A percentile compares a stretch with the other conserved stretches of the same genome.
Evolutionary conservation across 2,888 invertebrate genomes (phyloP).

Genomic region (Hirtodrosophila alboralis): DNA sequence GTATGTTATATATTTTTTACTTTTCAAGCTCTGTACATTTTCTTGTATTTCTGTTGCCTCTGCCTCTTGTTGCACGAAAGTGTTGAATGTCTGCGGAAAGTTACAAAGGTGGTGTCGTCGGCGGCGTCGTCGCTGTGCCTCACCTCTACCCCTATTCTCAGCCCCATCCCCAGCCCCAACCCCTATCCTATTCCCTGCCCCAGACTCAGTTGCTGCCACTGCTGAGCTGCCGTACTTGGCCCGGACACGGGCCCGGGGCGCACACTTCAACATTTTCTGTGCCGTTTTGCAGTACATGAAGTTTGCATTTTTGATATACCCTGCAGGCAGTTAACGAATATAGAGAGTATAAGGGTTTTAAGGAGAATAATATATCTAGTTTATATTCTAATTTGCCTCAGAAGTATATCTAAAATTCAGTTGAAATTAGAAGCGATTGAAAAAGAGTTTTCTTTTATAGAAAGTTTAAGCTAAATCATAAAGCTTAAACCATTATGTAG

Average conservation of each 20-base stretch:
- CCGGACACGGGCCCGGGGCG: conserved; percentile 39
- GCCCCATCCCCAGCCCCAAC: conserved; percentile 6
- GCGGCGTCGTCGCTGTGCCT: conserved; percentile 1
- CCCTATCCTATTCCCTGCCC: conserved; percentile 5
- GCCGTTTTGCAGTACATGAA: conserved; percentile 64
- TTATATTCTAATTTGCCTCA: too few relatives aligned
- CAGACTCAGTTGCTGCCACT: conserved; percentile 29
- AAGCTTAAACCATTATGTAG: too few relatives aligned
- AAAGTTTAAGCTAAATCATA: too few relatives aligned
- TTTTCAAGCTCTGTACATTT: conserved; percentile 45
- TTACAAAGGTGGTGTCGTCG: conserved; percentile 67
- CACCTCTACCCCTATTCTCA: neutral
- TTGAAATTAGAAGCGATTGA: too few relatives aligned
- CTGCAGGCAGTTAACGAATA: neutral
- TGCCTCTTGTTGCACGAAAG: conserved; percentile 59
- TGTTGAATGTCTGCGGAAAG: conserved; percentile 73
- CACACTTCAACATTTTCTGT: conserved; percentile 68
- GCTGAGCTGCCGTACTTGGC: conserved; percentile 33
- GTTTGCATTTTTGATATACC: conserved; percentile 62
- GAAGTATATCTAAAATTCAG: too few relatives aligned
- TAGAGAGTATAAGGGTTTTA: too few relatives aligned
- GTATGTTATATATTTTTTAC: conserved; percentile 23
- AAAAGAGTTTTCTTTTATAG: too few relatives aligned
- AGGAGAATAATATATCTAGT: too few relatives aligned
- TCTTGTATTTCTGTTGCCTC: conserved; percentile 43